Evolutionary conservation across 2,888 invertebrate species (phyloP).

Genomic region (Amblyjoppa fuscipennis): DNA sequence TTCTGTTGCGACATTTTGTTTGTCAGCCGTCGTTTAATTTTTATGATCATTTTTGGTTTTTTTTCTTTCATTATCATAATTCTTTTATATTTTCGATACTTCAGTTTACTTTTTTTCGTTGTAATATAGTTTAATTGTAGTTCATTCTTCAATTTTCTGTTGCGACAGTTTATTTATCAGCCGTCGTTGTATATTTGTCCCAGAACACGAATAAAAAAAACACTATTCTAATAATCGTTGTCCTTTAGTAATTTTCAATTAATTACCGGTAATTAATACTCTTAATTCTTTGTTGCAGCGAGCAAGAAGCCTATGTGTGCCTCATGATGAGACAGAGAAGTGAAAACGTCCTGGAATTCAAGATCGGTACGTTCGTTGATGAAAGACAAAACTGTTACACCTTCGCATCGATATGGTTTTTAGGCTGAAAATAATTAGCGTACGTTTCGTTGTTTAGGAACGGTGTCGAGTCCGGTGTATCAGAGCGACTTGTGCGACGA

Average conservation of each 20-base stretch:
- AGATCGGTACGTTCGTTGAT: slow-evolving; percentile 74
- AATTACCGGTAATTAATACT: background rate
- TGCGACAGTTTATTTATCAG: too few relatives aligned
- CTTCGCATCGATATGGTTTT: slow-evolving; percentile 4
- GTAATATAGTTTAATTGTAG: too few relatives aligned
- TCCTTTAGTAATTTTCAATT: background rate
- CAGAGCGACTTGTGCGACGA: slow-evolving; percentile 85
- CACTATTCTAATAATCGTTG: too few relatives aligned
- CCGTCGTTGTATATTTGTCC: too few relatives aligned
- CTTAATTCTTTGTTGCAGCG: slow-evolving; percentile 84
- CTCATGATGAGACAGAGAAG: slow-evolving; percentile 87
- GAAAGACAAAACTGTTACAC: slow-evolving; percentile 5
- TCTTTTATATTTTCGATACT: too few relatives aligned
- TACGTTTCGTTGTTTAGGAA: slow-evolving; percentile 77
- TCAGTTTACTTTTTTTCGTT: too few relatives aligned
- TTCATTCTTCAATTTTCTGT: too few relatives aligned
- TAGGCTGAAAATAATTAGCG: background rate
- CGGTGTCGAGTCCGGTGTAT: slow-evolving; percentile 81
- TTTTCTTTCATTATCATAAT: too few relatives aligned
- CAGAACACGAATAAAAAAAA: too few relatives aligned
- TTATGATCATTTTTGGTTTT: too few relatives aligned
- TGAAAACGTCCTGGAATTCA: slow-evolving; percentile 88
- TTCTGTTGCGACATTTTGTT: too few relatives aligned
- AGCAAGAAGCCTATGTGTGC: slow-evolving; percentile 87
- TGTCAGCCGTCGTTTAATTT: too few relatives aligned